Percentiles rank a stretch among this genome's conserved stretches.
Evolutionary conservation across 2,797 vertebrate genomes (phyloP).

Genomic region (Sebastes minor): DNA sequence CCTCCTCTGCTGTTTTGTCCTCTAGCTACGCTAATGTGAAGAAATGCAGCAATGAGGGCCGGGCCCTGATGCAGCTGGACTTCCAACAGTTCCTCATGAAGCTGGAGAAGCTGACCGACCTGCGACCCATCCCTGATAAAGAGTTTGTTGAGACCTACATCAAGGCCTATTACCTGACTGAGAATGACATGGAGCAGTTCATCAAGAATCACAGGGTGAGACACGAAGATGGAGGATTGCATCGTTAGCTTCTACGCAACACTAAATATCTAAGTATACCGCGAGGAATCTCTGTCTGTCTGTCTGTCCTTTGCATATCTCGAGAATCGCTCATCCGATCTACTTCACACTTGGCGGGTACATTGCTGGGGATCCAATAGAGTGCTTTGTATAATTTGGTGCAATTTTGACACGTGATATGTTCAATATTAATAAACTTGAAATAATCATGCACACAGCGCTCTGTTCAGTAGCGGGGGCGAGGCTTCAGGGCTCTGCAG

Average conservation of each 20-base stretch:
- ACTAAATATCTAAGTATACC: background rate
- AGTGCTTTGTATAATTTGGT: too few species aligned
- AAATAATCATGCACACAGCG: too few species aligned
- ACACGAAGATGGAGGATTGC: background rate
- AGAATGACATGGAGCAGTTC: slow-evolving; percentile 99
- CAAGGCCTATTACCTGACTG: slow-evolving; percentile 98
- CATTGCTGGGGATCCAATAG: too few species aligned
- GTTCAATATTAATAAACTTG: too few species aligned
- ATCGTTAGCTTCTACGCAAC: background rate
- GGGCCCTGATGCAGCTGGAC: slow-evolving; percentile 98
- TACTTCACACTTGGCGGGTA: too few species aligned
- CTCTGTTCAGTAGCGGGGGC: too few species aligned
- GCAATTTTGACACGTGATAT: too few species aligned
- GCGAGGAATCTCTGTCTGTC: too few species aligned
- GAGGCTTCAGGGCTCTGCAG: too few species aligned
- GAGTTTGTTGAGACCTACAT: slow-evolving; percentile 99
- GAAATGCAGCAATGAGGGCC: slow-evolving; percentile 98
- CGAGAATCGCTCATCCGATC: too few species aligned
- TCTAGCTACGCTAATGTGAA: slow-evolving; percentile 97
- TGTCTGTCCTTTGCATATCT: too few species aligned
- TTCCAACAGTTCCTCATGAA: slow-evolving; percentile 99
- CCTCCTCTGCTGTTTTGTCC: background rate
- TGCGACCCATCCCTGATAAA: slow-evolving; percentile 98
- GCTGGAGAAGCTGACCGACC: slow-evolving; percentile 97
- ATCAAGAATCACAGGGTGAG: slow-evolving; percentile 97